Percentiles rank a stretch among this genome's conserved stretches.
Conservation (phyloP, 2,113 vertebrate genomes). For the Clarias magur region DNA sequence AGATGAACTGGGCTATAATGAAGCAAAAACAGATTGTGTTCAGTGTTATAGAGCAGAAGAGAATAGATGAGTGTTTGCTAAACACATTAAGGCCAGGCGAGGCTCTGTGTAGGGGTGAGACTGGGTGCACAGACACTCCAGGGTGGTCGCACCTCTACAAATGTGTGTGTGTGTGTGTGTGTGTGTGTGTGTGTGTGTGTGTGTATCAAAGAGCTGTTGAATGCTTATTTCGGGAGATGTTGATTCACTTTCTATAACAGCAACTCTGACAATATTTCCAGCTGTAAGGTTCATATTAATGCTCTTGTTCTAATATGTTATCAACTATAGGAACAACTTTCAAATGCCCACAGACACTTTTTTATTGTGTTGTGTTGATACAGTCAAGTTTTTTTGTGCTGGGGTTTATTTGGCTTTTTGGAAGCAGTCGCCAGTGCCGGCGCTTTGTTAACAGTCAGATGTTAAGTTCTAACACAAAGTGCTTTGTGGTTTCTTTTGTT, state of each 20-base stretch:
- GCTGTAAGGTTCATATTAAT: background rate
- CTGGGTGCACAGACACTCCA: constrained; percentile 56
- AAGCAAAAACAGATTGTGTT: constrained; percentile 68
- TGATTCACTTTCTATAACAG: background rate
- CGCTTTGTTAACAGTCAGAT: background rate
- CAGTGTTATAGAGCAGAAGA: constrained; percentile 65
- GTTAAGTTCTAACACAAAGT: background rate
- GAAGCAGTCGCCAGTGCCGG: background rate
- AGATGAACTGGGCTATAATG: constrained; percentile 66
- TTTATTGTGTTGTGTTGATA: background rate
- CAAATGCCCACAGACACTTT: background rate
- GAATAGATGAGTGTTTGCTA: constrained; percentile 74
- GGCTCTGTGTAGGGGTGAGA: constrained; percentile 62
- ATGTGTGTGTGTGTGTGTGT: background rate
- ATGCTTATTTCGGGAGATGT: background rate
- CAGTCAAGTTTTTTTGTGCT: background rate
- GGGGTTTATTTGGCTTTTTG: background rate
- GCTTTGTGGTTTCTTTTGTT: background rate
- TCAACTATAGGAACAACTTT: background rate
- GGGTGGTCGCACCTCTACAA: constrained; percentile 55
- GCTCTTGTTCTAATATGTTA: background rate
- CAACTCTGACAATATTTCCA: background rate
- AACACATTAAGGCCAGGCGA: constrained; percentile 70
- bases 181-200: background rate
- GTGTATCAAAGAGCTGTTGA: background rate